Base-by-base conservation (phyloP, 2,113 vertebrate genomes). In the Protobothrops mucrosquamatus region DNA sequence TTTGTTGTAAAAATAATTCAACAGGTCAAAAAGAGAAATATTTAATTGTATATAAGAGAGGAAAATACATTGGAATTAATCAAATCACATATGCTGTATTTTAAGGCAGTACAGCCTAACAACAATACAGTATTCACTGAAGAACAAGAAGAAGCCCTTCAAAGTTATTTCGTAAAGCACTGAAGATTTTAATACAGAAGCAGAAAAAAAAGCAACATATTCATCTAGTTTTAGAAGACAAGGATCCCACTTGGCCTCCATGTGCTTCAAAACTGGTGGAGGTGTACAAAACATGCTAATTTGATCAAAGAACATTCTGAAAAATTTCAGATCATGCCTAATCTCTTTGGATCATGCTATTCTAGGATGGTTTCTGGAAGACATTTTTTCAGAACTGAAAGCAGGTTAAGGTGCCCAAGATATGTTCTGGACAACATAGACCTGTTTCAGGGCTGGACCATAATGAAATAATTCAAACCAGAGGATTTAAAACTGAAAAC, bases 61-160 rank as follows among this genome's bases (percentile, higher is more conserved):
- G 6, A 2, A 54, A 56, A 54, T 24, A 34, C 0, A 48, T 22
- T 2, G 4, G 2, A 26, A 18, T 2, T 9, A 46, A 29, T 54
- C 91, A 15, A 0, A 14, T 56, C n/a, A 69, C 64, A 34, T 64
- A 0, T 22, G 20, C 43, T 20, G 55, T 24, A 8, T 14, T 89
- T 48, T 4, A 3, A 14, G 6, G 11, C 9, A 26, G 2, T 34
- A 74, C 51, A 3, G 5, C 0, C 4, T 22, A 87, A 24, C 11
- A n/a, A n/a, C n/a, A 34, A 2, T 64, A 3, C 26, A 29, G 59
- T 4, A 64, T 8, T 74, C n/a, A 8, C 69, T 74, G n/a, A 74
- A 74, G 64, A 74, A 74, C 1, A 7, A 18, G 15, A 74, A 18
- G n/a, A 74, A 74, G 14, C 14, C 6, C 2, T 1, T 74, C 69